Base-by-base conservation (phyloP, 2,797 vertebrate species). In the Choloepus didactylus region DNA sequence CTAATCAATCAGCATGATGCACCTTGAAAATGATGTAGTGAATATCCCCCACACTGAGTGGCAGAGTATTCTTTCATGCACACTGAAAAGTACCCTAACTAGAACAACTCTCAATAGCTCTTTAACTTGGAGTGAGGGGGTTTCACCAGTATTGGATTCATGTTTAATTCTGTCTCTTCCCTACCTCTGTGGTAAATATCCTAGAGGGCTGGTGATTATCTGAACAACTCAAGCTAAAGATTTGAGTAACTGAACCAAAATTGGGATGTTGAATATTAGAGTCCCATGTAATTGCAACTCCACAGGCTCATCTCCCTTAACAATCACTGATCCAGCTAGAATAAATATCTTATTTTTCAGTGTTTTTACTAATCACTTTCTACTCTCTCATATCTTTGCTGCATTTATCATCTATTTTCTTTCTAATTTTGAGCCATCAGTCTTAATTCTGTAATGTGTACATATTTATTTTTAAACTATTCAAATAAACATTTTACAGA, bases 391-490 rank as follows among this genome's bases (percentile, higher is more conserved):
- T 64, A 59, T 72, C 14, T 73, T 85, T 85, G 46, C 56, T 49
- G 14, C 35, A 35, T 35, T 35, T 35, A 35, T 35, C 51, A 83
- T 72, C 54, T 76, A 31, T 87, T 92, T 70, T 81, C 83, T 80
- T 83, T 94, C 69, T 83, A 56, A 93, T 51, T 91, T 85, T 91
- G 70, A 76, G 10, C 7, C 38, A 80, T 64, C 72, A 87, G 38
- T 12, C 76, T 93, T 89, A 89, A 96, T 94, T 93, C 35, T 82
- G n/a, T 82, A 69, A 84, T 69, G 85, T 31, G 0, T 38, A 25
- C 76, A 4, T 16, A 49, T 56, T 90, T 87, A 87, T 87, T 87
- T 92, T 89, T 85, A 35, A 75, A 81, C n/a, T 80, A 62, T 59
- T 76, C 31, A 70, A 92, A 95, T 44, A 87, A 77, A 93, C 54